A percentile compares a stretch with the other conserved stretches of the same genome.
phyloP scores from a whole-genome alignment of 2,888 invertebrate species.

The Netelia fuscicornis region DNA sequence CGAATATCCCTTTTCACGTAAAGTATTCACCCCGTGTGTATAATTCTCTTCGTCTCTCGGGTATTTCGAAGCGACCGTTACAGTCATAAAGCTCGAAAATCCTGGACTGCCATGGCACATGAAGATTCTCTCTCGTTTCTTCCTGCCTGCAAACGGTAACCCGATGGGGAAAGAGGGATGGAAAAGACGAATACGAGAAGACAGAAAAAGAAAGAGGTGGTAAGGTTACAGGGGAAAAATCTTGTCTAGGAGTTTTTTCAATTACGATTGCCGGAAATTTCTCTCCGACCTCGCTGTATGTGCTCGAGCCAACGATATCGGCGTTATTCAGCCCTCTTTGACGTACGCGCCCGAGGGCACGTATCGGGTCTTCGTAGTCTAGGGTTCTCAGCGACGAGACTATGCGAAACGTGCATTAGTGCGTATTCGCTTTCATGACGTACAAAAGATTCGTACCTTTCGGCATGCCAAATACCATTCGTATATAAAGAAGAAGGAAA shows the following conservation, averaged over 20 bases:
- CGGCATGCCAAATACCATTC: background rate
- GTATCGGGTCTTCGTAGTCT: conserved; percentile 5
- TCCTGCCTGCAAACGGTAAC: background rate
- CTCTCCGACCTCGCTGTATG: conserved; percentile 25
- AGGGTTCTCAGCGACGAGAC: conserved; percentile 27
- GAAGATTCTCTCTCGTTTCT: background rate
- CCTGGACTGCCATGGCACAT: background rate
- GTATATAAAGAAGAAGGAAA: conserved; percentile 25
- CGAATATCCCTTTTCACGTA: conserved; percentile 16
- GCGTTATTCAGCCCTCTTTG: conserved; percentile 64
- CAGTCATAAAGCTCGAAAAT: conserved; percentile 43
- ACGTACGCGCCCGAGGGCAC: conserved; percentile 45
- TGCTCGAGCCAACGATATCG: conserved; percentile 64
- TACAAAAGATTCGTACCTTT: conserved; percentile 23
- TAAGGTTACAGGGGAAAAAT: background rate
- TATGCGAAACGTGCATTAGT: conserved; percentile 14
- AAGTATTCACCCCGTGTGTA: conserved; percentile 33
- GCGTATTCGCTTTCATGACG: conserved; percentile 36
- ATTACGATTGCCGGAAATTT: conserved; percentile 65
- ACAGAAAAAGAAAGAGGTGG: background rate
- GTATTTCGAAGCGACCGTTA: conserved; percentile 52
- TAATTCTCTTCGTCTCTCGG: conserved; percentile 29
- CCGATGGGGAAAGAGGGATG: no score
- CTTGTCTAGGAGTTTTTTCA: background rate
- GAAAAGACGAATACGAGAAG: background rate